Evolutionary conservation across 2,797 vertebrate species (phyloP).

Genomic region (Prionace glauca): DNA sequence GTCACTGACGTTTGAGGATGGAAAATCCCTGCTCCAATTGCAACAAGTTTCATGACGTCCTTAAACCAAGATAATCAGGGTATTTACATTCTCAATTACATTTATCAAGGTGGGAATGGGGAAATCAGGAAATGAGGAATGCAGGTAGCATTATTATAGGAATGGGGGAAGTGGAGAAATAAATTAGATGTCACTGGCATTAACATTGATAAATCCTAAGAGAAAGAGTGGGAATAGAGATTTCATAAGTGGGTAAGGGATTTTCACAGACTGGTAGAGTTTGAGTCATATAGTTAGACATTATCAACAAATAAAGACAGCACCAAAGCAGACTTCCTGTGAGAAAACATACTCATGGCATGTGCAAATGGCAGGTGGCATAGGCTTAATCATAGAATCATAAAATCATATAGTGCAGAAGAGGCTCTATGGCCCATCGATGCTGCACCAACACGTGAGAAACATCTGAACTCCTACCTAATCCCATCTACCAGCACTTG

Average conservation of each 20-base stretch:
- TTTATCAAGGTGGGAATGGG: background rate
- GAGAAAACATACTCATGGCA: background rate
- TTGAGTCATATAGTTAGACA: background rate
- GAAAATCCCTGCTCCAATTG: background rate
- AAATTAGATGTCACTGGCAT: background rate
- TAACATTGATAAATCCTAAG: background rate
- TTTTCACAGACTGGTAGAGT: background rate
- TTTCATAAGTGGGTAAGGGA: background rate
- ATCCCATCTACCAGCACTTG: too few species aligned
- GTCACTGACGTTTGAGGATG: background rate
- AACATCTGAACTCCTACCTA: too few species aligned
- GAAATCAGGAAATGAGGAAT: background rate
- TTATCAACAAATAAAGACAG: background rate
- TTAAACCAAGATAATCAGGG: background rate
- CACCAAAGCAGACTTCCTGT: background rate
- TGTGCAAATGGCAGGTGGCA: background rate
- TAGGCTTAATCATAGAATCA: too few species aligned
- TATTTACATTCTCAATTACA: background rate
- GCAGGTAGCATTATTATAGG: background rate
- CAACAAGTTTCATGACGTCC: background rate
- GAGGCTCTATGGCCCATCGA: too few species aligned
- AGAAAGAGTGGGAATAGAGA: background rate
- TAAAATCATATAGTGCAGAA: too few species aligned
- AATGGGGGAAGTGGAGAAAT: background rate
- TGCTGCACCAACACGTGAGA: too few species aligned